Evolutionary conservation across 2,797 vertebrate genomes (phyloP).

Genomic region (Sebastes umbrosus): DNA sequence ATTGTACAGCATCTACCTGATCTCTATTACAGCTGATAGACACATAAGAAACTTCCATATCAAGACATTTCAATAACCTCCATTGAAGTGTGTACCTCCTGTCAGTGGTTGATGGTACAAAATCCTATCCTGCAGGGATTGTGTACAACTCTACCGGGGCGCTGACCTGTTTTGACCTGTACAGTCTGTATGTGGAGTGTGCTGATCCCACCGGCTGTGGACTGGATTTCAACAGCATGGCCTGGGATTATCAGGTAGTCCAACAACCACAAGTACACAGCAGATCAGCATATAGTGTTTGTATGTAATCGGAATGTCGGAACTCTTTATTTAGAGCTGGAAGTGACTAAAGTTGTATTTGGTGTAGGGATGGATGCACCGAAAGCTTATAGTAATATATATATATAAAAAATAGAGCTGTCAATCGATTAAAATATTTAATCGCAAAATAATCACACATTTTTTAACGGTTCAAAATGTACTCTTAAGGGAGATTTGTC

Average conservation of each 20-base stretch:
- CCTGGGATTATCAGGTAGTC: slow-evolving; percentile 98
- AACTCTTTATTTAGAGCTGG: no score
- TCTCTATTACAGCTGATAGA: background rate
- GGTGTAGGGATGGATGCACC: background rate
- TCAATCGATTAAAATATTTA: no score
- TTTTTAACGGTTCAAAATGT: no score
- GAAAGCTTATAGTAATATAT: background rate
- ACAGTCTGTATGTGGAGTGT: slow-evolving; percentile 85
- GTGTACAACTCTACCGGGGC: slow-evolving; percentile 89
- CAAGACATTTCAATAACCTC: background rate
- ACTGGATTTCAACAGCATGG: slow-evolving; percentile 80
- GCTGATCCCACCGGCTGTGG: slow-evolving; percentile 94
- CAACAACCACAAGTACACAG: background rate
- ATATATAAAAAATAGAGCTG: background rate
- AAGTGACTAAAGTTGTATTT: background rate
- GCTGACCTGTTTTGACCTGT: slow-evolving; percentile 83
- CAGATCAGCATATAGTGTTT: background rate
- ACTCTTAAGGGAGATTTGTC: no score
- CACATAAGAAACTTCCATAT: background rate
- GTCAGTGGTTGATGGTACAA: background rate
- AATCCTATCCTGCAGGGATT: slow-evolving; percentile 77
- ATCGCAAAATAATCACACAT: no score
- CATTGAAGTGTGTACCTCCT: background rate
- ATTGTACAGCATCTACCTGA: background rate
- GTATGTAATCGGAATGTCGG: background rate